These are phyloP conservation scores for Triplophysa tibetana DNA, from an alignment of 2,113 vertebrate species.

Conservation along the genomic window DNA sequence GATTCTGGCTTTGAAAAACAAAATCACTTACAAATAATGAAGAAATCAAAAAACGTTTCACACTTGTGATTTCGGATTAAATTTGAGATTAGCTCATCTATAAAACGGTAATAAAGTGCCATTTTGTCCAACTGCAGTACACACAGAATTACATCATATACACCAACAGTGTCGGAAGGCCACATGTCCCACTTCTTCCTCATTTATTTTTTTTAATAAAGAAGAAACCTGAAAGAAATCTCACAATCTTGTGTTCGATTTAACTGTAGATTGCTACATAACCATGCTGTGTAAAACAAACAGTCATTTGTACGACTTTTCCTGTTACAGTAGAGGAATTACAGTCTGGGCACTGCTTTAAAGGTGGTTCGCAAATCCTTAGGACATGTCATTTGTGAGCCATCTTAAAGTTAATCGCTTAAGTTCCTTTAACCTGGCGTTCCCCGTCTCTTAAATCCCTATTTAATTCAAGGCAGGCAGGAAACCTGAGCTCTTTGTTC, in stretches of 20 bases:
- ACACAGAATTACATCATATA: not conserved
- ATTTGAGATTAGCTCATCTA: not conserved
- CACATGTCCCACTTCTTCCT: conserved; percentile 4
- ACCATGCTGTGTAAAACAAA: not conserved
- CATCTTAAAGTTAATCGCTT: conserved; percentile 62
- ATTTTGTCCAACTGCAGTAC: not conserved
- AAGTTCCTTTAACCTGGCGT: conserved; percentile 50
- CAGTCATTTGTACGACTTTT: not conserved
- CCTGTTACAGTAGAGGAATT: not conserved
- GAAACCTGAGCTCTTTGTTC: not conserved
- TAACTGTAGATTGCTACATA: not conserved
- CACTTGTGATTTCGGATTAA: not conserved
- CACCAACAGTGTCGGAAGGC: not conserved
- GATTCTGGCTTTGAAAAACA: not conserved
- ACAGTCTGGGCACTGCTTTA: not conserved
- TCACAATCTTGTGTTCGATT: not conserved
- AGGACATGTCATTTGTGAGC: conserved; percentile 45
- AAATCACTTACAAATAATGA: not conserved
- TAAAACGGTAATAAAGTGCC: conserved; percentile 7
- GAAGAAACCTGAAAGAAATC: not conserved
- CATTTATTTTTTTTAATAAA: conserved; percentile 1
- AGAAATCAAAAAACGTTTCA: not conserved
- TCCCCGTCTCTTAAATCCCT: conserved; percentile 21
- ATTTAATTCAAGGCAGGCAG: conserved; percentile 1
- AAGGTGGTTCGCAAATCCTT: conserved; percentile 14